These are phyloP conservation scores for Scaptomyza hsui DNA, from an alignment of 1,140 invertebrate genomes.

Conservation along the genomic window DNA sequence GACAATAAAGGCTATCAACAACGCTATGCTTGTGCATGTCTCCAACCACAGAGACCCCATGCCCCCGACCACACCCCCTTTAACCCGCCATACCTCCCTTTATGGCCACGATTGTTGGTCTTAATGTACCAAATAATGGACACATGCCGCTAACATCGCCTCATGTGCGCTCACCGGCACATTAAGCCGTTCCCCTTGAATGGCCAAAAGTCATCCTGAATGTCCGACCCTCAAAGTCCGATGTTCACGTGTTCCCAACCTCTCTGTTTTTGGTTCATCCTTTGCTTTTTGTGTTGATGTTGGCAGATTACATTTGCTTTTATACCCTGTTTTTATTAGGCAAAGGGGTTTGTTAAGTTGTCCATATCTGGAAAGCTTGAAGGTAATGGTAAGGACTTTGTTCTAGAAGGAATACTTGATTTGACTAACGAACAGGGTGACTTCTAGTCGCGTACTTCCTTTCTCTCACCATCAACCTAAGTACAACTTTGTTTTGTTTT, in stretches of 20 bases:
- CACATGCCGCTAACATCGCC: conserved; percentile 32
- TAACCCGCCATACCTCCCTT: background rate
- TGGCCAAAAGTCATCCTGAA: conserved; percentile 22
- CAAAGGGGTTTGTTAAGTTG: background rate
- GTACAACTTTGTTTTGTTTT: conserved; percentile 36
- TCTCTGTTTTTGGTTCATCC: background rate
- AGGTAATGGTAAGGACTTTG: too few relatives aligned
- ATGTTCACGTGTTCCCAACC: background rate
- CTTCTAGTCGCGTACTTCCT: too few relatives aligned
- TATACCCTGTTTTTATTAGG: background rate
- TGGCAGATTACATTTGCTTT: background rate
- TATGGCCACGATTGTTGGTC: conserved; percentile 26
- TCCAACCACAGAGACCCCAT: conserved; percentile 5
- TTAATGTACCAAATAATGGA: conserved; percentile 51
- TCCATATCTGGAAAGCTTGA: too few relatives aligned
- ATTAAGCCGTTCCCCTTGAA: conserved; percentile 51
- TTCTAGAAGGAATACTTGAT: too few relatives aligned
- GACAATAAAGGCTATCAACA: conserved; percentile 74
- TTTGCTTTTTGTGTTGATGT: conserved; percentile 1
- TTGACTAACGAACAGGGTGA: background rate
- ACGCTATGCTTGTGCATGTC: conserved; percentile 36
- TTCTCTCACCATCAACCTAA: background rate
- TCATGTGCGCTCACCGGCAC: conserved; percentile 36
- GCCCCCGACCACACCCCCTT: background rate
- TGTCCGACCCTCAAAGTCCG: background rate